Base-by-base conservation (phyloP, 2,888 invertebrate species). In the Mystacides longicornis region DNA sequence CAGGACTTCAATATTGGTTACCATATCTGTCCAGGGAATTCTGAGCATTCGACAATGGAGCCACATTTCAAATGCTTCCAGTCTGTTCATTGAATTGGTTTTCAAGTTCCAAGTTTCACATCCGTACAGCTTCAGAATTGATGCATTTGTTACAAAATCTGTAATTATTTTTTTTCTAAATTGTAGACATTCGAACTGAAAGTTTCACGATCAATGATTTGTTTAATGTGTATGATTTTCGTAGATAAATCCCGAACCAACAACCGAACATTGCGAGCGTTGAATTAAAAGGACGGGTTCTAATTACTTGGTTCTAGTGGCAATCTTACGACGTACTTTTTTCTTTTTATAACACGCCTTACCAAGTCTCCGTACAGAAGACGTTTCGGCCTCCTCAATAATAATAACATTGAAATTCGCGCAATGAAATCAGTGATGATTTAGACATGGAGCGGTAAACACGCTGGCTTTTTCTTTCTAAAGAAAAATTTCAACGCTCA, bases 401-500 rank as follows among this genome's bases (percentile, higher is more conserved):
- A 55, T 55, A 58, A 58, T 58, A 58, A 55, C 55, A 58, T 58
- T 55, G 55, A 58, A 58, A 48, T 56, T 53, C 54, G 53, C 21
- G 49, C 54, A 42, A 55, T 22, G 52, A 42, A 58, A 58, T 58
- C 58, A 58, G 58, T 58, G 50, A 47, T 58, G 53, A 58, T 58
- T 58, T 56, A 42, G 54, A 27, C 56, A 21, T 51, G 47, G 51
- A 11, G 43, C 50, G 23, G 58, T 14, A 49, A 55, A 48, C 56
- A 58, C 58, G 58, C 43, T 21, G 42, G 49, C 52, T 56, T 49
- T 27, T 31, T 3, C 3, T n/a, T n/a, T n/a, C n/a, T n/a, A n/a
- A n/a, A n/a, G n/a, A n/a, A n/a, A n/a, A n/a, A 7, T 37, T 37
- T 7, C 14, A 37, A 37, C 37, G 14, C 37, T 37, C 3, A 7